phyloP scores from a whole-genome alignment of 2,797 vertebrate genomes.

The Cirrhinus mrigala region DNA sequence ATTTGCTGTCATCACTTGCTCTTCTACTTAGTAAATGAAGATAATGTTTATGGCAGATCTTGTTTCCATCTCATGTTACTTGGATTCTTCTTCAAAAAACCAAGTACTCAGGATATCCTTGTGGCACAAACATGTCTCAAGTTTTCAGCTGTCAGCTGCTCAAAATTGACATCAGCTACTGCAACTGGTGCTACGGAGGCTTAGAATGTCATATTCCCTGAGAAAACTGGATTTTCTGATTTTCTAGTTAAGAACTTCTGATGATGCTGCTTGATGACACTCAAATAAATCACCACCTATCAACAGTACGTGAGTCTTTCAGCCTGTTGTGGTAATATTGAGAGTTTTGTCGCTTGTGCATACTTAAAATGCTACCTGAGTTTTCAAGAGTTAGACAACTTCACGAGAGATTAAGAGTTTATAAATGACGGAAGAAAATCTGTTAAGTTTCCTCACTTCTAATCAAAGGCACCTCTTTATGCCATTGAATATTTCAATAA shows the following conservation, averaged over 20 bases:
- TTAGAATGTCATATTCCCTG: not conserved
- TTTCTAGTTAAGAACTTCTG: not conserved
- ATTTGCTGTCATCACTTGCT: not conserved
- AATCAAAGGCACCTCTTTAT: not conserved
- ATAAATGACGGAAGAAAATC: not conserved
- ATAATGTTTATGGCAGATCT: not conserved
- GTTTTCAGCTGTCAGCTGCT: not conserved
- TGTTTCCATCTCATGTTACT: not conserved
- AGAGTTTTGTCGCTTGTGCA: not conserved
- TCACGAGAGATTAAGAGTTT: not conserved
- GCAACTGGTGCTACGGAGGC: conserved; percentile 7
- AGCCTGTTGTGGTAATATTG: not conserved
- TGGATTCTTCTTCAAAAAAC: not conserved
- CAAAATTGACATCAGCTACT: not conserved
- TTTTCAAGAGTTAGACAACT: not conserved
- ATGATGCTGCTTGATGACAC: conserved; percentile 34
- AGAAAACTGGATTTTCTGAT: conserved; percentile 1
- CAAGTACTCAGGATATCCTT: not conserved
- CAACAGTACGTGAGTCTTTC: conserved; percentile 36
- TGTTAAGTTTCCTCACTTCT: not conserved
- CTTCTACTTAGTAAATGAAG: not conserved
- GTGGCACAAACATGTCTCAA: not conserved
- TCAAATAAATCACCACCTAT: conserved; percentile 37
- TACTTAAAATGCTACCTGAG: not conserved
- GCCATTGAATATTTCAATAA: not conserved